Base-by-base conservation (phyloP, 2,888 invertebrate species). In the Nomada lathburiana region DNA sequence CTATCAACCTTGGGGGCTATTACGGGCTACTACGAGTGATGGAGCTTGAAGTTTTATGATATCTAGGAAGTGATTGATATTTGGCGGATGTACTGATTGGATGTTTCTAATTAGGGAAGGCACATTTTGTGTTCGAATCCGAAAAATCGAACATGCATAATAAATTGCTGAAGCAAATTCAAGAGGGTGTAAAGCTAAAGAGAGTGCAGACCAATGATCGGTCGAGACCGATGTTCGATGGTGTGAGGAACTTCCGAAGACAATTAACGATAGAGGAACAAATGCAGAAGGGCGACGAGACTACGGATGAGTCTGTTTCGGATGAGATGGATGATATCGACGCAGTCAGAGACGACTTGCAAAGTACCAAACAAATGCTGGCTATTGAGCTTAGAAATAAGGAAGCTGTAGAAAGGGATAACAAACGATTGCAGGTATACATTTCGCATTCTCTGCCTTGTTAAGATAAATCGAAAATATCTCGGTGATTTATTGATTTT, bases 251-350 rank as follows among this genome's bases (percentile, higher is more conserved):
- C 94, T 98, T 98, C 94, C 95, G 98, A 75, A 95, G 98, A 90
- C 98, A 98, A 94, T 96, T 98, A 96, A 98, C 98, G 1, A 97
- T 98, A 87, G 98, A 98, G 91, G 98, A 98, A 92, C 97, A 98
- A 94, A 96, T 97, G 63, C 97, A 97, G 89, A 98, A 98, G 92
- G 92, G 95, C n/a, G 96, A 96, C 89, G 96, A 96, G 7, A 87
- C 93, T 3, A 92, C 93, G 11, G 93, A 92, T 1, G 97, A 97
- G 89, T 96, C 95, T 20, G 90, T 94, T 47, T 93, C 94, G 0
- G 98, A 98, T 92, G 98, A 98, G 91, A 96, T 98, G 95, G 98
- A 98, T 89, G 98, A 98, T 91, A 98, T 98, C 88, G 98, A 98
- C 91, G 97, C 97, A 92, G 96, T 98, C 23, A 95, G 98, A 88